A percentile compares a stretch with the other conserved stretches of the same genome.
Conservation (phyloP, 2,888 invertebrate genomes). For the Diogma glabrata region DNA sequence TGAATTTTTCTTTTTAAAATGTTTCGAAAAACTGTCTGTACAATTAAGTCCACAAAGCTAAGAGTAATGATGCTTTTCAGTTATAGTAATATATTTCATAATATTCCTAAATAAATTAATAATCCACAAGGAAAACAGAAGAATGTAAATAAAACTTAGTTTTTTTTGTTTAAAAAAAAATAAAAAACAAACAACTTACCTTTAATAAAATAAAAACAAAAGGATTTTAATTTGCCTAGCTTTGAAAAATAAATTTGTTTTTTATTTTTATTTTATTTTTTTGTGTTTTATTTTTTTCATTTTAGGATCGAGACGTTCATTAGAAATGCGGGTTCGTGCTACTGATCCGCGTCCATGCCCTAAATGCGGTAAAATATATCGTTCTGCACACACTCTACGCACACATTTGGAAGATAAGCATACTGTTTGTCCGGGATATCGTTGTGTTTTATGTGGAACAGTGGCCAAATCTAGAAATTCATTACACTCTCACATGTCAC, state of each 20-base stretch:
- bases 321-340: conserved; percentile 80
- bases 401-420: conserved; percentile 90
- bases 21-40: no score
- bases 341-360: conserved; percentile 88
- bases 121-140: no score
- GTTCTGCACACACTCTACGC: conserved; percentile 80
- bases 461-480: conserved; percentile 88
- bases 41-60: no score
- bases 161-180: no score
- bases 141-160: no score
- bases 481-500: conserved; percentile 86
- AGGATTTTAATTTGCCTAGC: no score
- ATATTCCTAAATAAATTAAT: no score
- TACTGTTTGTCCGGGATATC: conserved; percentile 83
- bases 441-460: conserved; percentile 84
- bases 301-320: conserved; percentile 60
- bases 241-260: conserved; percentile 7
- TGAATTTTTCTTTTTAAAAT: no score
- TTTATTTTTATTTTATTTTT: conserved; percentile 8
- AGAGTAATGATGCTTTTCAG: no score
- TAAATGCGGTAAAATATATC: conserved; percentile 85
- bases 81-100: no score
- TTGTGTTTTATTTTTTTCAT: conserved; percentile 9
- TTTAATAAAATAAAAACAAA: no score
- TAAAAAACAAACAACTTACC: no score